A percentile compares a stretch with the other conserved stretches of the same genome.
Conservation (phyloP, 2,113 vertebrate genomes). For the Holacanthus passer region DNA sequence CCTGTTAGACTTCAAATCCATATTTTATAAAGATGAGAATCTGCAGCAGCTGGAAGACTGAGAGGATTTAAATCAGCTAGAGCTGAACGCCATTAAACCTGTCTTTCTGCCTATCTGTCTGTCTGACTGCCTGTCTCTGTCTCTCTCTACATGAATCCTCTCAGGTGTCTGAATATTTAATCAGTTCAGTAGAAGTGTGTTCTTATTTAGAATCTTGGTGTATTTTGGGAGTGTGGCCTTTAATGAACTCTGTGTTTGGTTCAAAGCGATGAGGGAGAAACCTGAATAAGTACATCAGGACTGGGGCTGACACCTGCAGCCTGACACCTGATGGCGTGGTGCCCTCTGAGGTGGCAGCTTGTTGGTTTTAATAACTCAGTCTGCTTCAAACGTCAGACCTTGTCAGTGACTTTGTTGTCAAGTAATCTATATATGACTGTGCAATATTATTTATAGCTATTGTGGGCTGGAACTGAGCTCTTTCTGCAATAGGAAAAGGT, state of each 20-base stretch:
- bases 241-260: not conserved
- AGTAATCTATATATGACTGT: no score
- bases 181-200: not conserved
- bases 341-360: not conserved
- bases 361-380: not conserved
- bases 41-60: conserved; percentile 34
- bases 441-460: no score
- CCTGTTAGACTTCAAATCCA: conserved; percentile 37
- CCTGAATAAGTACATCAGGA: not conserved
- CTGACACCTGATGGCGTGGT: not conserved
- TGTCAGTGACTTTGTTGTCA: no score
- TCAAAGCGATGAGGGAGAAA: not conserved
- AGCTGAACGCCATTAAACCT: conserved; percentile 3
- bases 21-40: conserved; percentile 48
- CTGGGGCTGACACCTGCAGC: not conserved
- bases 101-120: not conserved
- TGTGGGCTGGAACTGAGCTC: no score
- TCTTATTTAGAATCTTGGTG: not conserved
- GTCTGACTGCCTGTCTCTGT: not conserved
- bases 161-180: conserved; percentile 34
- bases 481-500: no score
- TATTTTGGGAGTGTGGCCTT: conserved; percentile 10
- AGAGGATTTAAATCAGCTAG: conserved; percentile 2
- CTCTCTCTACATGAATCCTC: not conserved
- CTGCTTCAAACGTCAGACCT: not conserved